These are phyloP conservation scores for Ganaspis sp. DNA, from an alignment of 1,140 invertebrate species.

Conservation along the genomic window DNA sequence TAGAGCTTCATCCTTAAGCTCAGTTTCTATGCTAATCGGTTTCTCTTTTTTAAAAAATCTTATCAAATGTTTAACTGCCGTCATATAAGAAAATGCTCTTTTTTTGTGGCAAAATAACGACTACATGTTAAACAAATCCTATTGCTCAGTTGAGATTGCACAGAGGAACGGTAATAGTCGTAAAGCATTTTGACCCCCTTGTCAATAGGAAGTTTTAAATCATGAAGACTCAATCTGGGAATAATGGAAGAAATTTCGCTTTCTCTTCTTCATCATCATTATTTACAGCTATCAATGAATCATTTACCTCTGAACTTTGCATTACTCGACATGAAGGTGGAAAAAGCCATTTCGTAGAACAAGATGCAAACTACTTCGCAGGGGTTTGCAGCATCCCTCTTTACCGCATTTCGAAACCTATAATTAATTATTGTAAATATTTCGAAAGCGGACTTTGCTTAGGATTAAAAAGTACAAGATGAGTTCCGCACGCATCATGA, in stretches of 20 bases:
- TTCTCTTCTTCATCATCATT: not conserved
- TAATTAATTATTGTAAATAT: not conserved
- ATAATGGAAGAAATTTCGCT: slow-evolving; percentile 19
- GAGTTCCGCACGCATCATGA: not conserved
- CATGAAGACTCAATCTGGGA: slow-evolving; percentile 6
- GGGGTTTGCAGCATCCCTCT: not conserved
- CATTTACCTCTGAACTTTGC: not conserved
- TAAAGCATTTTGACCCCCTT: slow-evolving; percentile 27
- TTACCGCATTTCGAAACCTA: slow-evolving; percentile 6
- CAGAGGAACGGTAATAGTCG: slow-evolving; percentile 31
- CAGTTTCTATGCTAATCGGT: not conserved
- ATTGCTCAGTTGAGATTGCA: not conserved
- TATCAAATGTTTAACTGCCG: not conserved
- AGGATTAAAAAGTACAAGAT: not conserved
- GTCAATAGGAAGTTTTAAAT: not conserved
- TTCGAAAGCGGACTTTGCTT: not conserved
- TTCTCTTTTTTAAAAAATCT: not conserved
- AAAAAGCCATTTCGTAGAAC: slow-evolving; percentile 20
- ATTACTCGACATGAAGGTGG: slow-evolving; percentile 13
- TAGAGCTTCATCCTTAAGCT: not conserved
- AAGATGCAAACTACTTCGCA: not conserved
- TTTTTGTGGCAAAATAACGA: slow-evolving; percentile 35
- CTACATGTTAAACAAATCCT: slow-evolving; percentile 32
- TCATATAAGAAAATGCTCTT: not conserved
- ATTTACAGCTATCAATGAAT: not conserved